Evolutionary conservation across 1,140 invertebrate genomes (phyloP).

Genomic region (Bombus impatiens): DNA sequence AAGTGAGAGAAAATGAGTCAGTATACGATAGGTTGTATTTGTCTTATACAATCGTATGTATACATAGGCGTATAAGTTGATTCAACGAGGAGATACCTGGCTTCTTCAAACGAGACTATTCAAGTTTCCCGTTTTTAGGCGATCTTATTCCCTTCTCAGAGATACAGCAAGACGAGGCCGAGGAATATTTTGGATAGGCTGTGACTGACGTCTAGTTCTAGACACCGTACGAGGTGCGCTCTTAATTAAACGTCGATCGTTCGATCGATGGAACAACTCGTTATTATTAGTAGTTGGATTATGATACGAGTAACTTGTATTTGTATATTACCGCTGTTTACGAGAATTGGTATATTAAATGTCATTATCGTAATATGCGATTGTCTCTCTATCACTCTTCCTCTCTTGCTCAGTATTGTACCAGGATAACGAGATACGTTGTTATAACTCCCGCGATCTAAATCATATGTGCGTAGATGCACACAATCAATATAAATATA

Average conservation of each 20-base stretch:
- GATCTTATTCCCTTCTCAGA: conserved; percentile 16
- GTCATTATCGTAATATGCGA: conserved; percentile 64
- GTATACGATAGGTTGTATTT: conserved; percentile 68
- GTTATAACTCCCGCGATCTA: conserved; percentile 87
- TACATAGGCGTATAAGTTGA: conserved; percentile 49
- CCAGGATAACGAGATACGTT: conserved; percentile 87
- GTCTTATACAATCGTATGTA: conserved; percentile 21
- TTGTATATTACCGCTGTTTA: conserved; percentile 70
- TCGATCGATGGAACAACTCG: conserved; percentile 50
- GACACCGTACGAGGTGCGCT: conserved; percentile 55
- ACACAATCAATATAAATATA: background rate
- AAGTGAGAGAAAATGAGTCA: conserved; percentile 40
- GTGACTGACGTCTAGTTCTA: conserved; percentile 75
- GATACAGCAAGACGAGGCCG: conserved; percentile 32
- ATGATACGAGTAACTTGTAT: conserved; percentile 61
- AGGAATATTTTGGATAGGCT: conserved; percentile 73
- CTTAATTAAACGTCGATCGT: conserved; percentile 66
- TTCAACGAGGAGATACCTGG: conserved; percentile 52
- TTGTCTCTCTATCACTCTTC: background rate
- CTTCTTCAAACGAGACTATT: conserved; percentile 51
- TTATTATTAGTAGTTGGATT: conserved; percentile 53
- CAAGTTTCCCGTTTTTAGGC: conserved; percentile 49
- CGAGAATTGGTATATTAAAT: conserved; percentile 73
- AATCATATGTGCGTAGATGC: conserved; percentile 62
- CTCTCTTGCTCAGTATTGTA: conserved; percentile 81